A percentile compares a stretch with the other conserved stretches of the same genome.
Evolutionary conservation across 2,113 vertebrate species (phyloP).

Genomic region (Pandion haliaetus): DNA sequence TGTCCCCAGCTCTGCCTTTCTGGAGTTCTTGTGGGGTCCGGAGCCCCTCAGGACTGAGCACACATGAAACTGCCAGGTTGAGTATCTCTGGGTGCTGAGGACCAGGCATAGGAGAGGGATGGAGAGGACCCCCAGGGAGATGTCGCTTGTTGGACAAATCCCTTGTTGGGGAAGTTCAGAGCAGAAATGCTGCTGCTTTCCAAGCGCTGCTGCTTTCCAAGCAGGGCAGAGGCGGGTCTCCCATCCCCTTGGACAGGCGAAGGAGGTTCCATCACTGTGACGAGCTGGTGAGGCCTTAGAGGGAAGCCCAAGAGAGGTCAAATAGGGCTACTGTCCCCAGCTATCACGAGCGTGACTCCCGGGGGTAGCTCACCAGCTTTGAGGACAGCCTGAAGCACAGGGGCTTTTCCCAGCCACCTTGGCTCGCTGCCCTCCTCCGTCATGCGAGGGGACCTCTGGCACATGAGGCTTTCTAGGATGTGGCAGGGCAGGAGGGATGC

Average conservation of each 20-base stretch:
- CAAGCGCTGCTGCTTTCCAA: not conserved
- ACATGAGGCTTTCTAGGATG: not conserved
- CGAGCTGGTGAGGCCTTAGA: not conserved
- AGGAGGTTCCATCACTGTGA: not conserved
- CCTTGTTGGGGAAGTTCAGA: not conserved
- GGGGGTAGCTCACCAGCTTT: not conserved
- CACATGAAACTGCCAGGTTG: rapidly evolving
- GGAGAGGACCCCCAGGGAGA: not conserved
- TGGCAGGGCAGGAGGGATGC: not conserved
- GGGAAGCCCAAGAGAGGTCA: not conserved
- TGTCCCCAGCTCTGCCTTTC: not conserved
- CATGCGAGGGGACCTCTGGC: rapidly evolving
- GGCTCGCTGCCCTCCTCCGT: not conserved
- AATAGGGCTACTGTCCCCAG: not conserved
- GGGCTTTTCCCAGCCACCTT: not conserved
- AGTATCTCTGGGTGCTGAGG: not conserved
- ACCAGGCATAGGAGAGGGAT: not conserved
- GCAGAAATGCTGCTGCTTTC: not conserved
- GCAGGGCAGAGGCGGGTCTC: not conserved
- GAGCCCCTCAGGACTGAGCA: rapidly evolving
- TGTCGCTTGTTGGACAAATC: not conserved
- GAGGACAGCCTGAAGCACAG: not conserved
- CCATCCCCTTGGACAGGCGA: not conserved
- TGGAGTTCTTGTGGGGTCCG: not conserved
- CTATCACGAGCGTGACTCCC: rapidly evolving